Base-by-base conservation (phyloP, 2,113 vertebrate species). In the Empidonax alnorum region DNA sequence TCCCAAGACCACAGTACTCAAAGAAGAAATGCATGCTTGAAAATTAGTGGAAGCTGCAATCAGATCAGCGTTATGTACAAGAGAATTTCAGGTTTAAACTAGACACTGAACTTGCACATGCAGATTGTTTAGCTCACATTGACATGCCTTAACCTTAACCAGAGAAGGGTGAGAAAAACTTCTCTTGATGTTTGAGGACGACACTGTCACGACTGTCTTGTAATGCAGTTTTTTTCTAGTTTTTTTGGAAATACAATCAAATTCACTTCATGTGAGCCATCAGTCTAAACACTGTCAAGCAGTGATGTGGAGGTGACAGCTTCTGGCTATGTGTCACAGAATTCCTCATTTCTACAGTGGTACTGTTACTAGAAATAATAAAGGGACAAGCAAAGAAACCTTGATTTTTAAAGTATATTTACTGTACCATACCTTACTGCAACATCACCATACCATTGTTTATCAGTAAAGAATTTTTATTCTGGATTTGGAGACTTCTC, bases 11-110 rank as follows among this genome's bases (percentile, higher is more conserved):
- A 65, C 14, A 24, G 23, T 23, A 91, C 42, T 30, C 33, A 52
- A 85, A 90, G 56, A 87, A 95, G 58, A 91, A 90, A 62, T 8
- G 49, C 86, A 89, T 75, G 88, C 93, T 66, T 82, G 84, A 92
- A 93, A 92, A 82, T 95, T 87, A 96, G 90, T 90, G 77, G 49
- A 87, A 87, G 62, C n/a, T 94, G 62, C 72, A 81, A 63, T 49
- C 44, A 56, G 31, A 56, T 73, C 33, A 94, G 46, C 65, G 20
- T 52, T 67, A 52, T 0, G 2, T 33, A 65, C 19, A 37, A 24
- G 20, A 68, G 31, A 42, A 58, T 69, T 68, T 31, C 59, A 21
- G 16, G 14, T 53, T 96, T 77, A 74, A 74, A 71, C 20, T 27
- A 37, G 35, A 71, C 28, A 44, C n/a, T 88, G 72, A 92, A 81